Percentiles rank a stretch among this genome's conserved stretches.
phyloP scores from a whole-genome alignment of 2,797 vertebrate genomes.

The Chanos chanos region DNA sequence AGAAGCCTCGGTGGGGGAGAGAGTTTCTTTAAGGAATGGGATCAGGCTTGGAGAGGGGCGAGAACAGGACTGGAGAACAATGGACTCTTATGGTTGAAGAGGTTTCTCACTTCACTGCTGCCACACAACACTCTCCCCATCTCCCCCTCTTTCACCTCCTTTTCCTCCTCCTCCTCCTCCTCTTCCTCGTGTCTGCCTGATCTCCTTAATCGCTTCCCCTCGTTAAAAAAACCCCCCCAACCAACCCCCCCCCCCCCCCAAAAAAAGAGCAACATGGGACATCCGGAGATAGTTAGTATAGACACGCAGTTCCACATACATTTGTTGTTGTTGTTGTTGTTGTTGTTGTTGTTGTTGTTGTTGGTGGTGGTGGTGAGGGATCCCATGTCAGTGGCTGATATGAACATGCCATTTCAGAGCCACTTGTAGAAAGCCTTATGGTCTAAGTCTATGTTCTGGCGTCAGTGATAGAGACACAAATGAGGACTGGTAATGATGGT shows the following conservation, averaged over 20 bases:
- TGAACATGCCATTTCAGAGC: too few relatives aligned
- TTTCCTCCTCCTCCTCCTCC: too few relatives aligned
- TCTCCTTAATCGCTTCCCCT: not conserved
- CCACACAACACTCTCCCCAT: not conserved
- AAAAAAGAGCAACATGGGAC: too few relatives aligned
- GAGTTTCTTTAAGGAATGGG: not conserved
- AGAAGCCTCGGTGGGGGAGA: slow-evolving; percentile 9
- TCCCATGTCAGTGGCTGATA: not conserved
- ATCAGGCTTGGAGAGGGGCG: not conserved
- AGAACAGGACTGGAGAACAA: slow-evolving; percentile 20
- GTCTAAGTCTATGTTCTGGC: too few relatives aligned
- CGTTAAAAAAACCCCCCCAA: too few relatives aligned
- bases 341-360: too few relatives aligned
- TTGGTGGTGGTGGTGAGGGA: not conserved
- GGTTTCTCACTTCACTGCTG: not conserved
- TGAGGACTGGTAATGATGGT: too few relatives aligned
- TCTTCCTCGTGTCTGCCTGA: not conserved
- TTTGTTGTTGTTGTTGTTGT: not conserved
- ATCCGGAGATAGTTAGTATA: too few relatives aligned
- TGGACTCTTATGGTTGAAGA: slow-evolving; percentile 21
- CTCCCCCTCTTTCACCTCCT: not conserved
- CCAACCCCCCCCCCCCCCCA: too few relatives aligned
- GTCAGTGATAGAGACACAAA: too few relatives aligned
- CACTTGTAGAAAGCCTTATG: too few relatives aligned
- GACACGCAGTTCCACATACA: slow-evolving; percentile 2